Conservation (phyloP, 23 tunicate genomes). For the Oikopleura dioica region DNA sequence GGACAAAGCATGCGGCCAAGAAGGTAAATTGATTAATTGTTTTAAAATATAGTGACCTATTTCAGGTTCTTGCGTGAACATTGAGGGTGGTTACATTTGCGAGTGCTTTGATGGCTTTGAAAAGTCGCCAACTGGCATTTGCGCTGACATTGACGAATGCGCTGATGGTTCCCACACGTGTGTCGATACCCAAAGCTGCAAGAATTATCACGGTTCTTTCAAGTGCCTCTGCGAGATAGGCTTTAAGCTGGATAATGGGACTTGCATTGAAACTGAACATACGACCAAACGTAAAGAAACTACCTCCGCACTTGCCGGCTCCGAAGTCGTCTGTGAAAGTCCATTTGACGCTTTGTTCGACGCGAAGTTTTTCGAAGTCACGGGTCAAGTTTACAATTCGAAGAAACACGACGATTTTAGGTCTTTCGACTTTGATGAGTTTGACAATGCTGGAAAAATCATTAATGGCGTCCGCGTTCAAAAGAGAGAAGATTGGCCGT, state of each 20-base stretch:
- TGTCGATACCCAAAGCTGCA: too few relatives aligned
- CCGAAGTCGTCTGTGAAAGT: too few relatives aligned
- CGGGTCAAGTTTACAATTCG: background rate
- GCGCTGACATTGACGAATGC: background rate
- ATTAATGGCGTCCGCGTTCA: background rate
- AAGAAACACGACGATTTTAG: background rate
- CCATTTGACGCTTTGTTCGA: too few relatives aligned
- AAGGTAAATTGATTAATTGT: too few relatives aligned
- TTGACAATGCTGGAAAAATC: background rate
- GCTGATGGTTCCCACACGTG: background rate
- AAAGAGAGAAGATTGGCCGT: background rate
- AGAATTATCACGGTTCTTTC: too few relatives aligned
- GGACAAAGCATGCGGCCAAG: background rate
- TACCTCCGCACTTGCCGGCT: too few relatives aligned
- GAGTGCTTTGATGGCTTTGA: background rate
- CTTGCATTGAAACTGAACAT: too few relatives aligned
- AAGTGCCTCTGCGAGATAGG: too few relatives aligned
- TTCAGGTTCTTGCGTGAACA: background rate
- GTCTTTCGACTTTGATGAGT: background rate
- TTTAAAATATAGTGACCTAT: too few relatives aligned
- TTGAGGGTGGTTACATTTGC: background rate
- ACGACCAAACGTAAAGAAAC: too few relatives aligned
- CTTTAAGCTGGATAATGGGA: too few relatives aligned
- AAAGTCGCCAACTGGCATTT: background rate
- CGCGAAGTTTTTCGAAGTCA: background rate